Conservation (phyloP, 2,888 invertebrate genomes). For the Drosophila cognata region DNA sequence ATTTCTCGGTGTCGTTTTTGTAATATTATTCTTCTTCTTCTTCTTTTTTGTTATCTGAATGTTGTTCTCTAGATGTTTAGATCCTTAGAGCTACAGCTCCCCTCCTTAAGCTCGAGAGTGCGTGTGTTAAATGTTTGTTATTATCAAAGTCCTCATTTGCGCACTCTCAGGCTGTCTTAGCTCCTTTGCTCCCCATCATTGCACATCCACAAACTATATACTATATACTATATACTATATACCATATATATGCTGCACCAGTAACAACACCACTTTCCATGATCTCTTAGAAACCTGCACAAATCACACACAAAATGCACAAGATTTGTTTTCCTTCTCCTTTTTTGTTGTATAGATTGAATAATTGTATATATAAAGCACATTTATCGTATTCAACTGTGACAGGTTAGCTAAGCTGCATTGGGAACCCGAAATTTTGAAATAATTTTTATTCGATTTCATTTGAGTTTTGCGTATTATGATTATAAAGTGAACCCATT, state of each 20-base stretch:
- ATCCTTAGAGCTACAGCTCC: neutral
- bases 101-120: conserved; percentile 5
- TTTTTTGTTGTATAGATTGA: conserved; percentile 4
- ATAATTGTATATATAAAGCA: conserved; percentile 22
- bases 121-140: neutral
- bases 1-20: conserved; percentile 44
- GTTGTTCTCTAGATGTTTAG: conserved; percentile 41
- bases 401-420: neutral
- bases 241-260: conserved; percentile 27
- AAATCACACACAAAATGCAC: conserved; percentile 55
- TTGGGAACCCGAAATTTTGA: neutral
- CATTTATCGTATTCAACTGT: neutral
- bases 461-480: neutral
- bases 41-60: conserved; percentile 48
- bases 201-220: conserved; percentile 14
- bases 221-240: neutral
- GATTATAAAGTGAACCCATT: neutral
- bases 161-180: conserved; percentile 13
- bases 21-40: conserved; percentile 29
- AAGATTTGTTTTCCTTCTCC: conserved; percentile 2
- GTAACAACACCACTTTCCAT: conserved; percentile 28
- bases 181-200: conserved; percentile 13
- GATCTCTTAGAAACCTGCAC: conserved; percentile 41
- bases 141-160: neutral
- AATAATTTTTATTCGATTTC: neutral